These are phyloP conservation scores for Oplegnathus fasciatus DNA, from an alignment of 2,113 vertebrate species.

Conservation along the genomic window DNA sequence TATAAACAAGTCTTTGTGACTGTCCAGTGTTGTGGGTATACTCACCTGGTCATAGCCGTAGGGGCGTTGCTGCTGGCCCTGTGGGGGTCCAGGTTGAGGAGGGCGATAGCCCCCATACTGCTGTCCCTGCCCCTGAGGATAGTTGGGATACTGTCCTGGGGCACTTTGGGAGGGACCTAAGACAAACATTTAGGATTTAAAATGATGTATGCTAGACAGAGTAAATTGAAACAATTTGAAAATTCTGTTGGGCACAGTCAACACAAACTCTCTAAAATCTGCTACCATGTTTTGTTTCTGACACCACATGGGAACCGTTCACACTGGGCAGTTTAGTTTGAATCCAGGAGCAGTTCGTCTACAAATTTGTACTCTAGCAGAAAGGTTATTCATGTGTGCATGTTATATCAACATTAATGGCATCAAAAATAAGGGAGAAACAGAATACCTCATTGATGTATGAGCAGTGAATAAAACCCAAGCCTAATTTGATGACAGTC, in stretches of 20 bases:
- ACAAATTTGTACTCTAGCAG: too few species aligned
- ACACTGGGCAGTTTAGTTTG: not conserved
- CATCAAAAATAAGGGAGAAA: not conserved
- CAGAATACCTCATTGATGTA: not conserved
- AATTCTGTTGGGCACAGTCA: not conserved
- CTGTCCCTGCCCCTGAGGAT: constrained; percentile 97
- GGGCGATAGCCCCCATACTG: constrained; percentile 96
- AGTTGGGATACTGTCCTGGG: constrained; percentile 96
- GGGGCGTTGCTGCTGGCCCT: constrained; percentile 96
- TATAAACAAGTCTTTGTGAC: constrained; percentile 31
- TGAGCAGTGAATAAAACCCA: not conserved
- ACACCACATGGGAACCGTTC: not conserved
- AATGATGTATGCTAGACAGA: not conserved
- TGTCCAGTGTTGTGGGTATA: constrained; percentile 54
- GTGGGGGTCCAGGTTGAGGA: constrained; percentile 95
- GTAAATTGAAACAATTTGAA: not conserved
- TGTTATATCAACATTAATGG: not conserved
- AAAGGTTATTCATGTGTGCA: too few species aligned
- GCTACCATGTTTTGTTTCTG: not conserved
- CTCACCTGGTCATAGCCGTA: constrained; percentile 98
- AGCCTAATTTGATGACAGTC: not conserved
- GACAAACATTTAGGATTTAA: constrained; percentile 36
- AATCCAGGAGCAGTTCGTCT: not conserved
- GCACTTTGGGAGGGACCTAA: constrained; percentile 92
- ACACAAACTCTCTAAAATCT: too few species aligned